Base-by-base conservation (phyloP, 2,888 invertebrate genomes). In the Erpobdella octoculata region DNA sequence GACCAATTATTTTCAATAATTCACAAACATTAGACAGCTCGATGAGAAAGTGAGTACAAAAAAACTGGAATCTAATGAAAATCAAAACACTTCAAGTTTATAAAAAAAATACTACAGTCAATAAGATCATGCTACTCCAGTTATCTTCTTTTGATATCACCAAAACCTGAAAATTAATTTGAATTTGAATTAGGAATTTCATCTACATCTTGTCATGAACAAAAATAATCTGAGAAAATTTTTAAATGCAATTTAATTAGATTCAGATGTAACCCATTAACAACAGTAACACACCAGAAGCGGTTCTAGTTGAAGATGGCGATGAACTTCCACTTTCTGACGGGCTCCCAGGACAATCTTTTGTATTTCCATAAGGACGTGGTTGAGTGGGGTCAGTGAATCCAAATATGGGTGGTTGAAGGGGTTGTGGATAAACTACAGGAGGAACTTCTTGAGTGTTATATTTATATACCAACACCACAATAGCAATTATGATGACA, bases 101-200 rank as follows among this genome's bases (percentile, higher is more conserved):
- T n/a, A n/a, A n/a, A n/a, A n/a, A n/a, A n/a, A n/a, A n/a, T n/a
- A n/a, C n/a, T n/a, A n/a, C n/a, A n/a, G n/a, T n/a, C n/a, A n/a
- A n/a, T n/a, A n/a, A n/a, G n/a, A 53, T 53, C 53, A 12, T 18
- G 4, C 28, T 53, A n/a, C 53, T 1, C 6, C 21, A 53, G n/a
- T 53, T 59, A 70, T 61, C 70, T 70, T 37, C 70, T 46, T n/a
- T 58, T 70, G 36, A 61, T 70, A 61, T 38, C 70, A 70, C 59
- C 70, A 37, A 70, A 70, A 59, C 70, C 70, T 70, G 37, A 2
- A 70, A 35, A 53, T 36, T 28, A n/a, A 25, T 28, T 21, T 15
- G 5, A 21, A 70, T 21, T 36, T 21, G 21, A 5, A 62, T 62
- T 31, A 62, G 28, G 2, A 33, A 33, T 4, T 5, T n/a, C 1